Conservation (phyloP, 53 echinoderm and acorn worm genomes). For the Luidia sarsii region DNA sequence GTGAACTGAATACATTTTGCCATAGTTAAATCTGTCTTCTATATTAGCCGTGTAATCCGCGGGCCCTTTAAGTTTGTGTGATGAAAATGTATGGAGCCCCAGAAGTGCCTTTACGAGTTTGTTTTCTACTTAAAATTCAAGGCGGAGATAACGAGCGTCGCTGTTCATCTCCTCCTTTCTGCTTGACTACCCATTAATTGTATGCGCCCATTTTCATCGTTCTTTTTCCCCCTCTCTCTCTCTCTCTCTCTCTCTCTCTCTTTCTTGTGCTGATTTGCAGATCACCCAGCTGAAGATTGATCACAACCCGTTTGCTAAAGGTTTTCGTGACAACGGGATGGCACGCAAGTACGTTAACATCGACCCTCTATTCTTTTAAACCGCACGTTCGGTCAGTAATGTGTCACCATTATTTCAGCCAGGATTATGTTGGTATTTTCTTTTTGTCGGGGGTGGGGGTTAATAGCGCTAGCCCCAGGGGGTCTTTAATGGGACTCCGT, state of each 20-base stretch:
- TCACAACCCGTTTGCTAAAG: constrained; percentile 98
- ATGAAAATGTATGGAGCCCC: too few species aligned
- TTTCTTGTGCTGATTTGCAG: constrained; percentile 54
- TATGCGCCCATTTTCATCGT: background rate
- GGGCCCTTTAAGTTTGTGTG: too few species aligned
- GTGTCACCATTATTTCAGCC: background rate
- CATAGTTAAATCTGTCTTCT: too few species aligned
- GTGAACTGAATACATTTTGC: too few species aligned
- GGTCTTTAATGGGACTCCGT: too few species aligned
- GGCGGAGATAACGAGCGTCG: too few species aligned
- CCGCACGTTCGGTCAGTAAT: background rate
- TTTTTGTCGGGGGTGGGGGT: background rate
- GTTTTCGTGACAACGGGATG: constrained; percentile 98
- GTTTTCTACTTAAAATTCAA: too few species aligned
- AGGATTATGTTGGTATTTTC: too few species aligned
- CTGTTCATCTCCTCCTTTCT: background rate
- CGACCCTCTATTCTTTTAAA: background rate
- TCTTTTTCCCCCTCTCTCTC: constrained; percentile 4
- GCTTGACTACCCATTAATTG: background rate
- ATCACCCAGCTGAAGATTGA: constrained; percentile 98
- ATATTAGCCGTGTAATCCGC: too few species aligned
- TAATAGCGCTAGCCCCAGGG: too few species aligned
- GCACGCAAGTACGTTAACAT: constrained; percentile 82
- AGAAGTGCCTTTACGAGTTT: too few species aligned
- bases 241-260: background rate